Percentiles rank a stretch among this genome's conserved stretches.
phyloP scores from a whole-genome alignment of 2,888 invertebrate species.

The Idaea straminata region DNA sequence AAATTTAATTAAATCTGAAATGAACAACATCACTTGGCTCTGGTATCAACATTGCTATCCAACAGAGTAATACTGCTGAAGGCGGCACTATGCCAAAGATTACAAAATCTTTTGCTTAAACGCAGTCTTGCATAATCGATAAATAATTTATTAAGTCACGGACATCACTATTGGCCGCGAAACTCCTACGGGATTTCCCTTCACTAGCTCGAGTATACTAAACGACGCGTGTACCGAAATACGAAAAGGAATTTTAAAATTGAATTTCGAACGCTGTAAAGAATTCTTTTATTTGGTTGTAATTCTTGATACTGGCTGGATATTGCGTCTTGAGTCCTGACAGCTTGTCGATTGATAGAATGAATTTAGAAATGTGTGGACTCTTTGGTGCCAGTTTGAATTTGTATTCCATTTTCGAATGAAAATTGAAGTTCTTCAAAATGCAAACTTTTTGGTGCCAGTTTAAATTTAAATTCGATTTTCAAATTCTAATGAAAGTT shows the following conservation, averaged over 20 bases:
- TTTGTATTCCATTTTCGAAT: neutral
- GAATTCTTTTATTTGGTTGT: conserved; percentile 5
- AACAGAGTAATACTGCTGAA: too few relatives aligned
- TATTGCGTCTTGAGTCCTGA: neutral
- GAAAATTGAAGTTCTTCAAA: neutral
- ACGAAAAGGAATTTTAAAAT: conserved; percentile 16
- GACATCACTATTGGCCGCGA: neutral
- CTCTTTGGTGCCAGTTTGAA: neutral
- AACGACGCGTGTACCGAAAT: conserved; percentile 11
- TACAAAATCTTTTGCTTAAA: too few relatives aligned
- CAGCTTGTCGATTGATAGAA: neutral
- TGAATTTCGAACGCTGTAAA: conserved; percentile 11
- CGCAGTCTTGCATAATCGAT: too few relatives aligned
- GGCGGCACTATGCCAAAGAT: too few relatives aligned
- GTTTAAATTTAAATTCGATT: neutral
- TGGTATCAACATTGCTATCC: too few relatives aligned
- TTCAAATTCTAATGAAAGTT: neutral
- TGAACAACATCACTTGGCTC: too few relatives aligned
- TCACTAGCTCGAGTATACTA: conserved; percentile 9
- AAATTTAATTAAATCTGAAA: too few relatives aligned
- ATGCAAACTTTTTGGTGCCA: neutral
- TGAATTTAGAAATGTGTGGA: neutral
- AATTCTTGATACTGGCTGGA: conserved; percentile 1
- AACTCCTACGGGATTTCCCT: neutral
- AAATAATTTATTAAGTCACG: too few relatives aligned